Evolutionary conservation across 2,113 vertebrate species (phyloP), one percentile per base, ranked within the genome.

Genomic region (Marmota flaviventris): DNA sequence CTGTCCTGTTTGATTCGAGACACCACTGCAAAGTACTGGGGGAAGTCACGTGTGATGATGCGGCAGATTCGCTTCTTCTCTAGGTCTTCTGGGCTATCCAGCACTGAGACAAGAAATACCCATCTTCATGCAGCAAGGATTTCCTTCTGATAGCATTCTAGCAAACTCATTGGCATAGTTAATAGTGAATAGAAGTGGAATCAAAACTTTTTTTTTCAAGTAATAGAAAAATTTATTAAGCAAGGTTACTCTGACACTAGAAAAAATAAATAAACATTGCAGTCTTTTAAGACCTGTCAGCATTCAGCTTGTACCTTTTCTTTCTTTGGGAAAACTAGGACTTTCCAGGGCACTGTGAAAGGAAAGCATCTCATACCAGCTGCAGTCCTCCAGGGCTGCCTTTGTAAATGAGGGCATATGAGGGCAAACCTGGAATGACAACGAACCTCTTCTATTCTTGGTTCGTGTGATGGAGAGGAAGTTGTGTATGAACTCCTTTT

Each of bases 21-120:
- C 88, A 99, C 99, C 95, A 99, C 99, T 0, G 99, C 99, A 42
- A 99, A 99, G 98, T 99, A 99, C 90, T 99, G 99, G 3, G 99
- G 99, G 97, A 99, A 99, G 98, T 99, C 99, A 17, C 99, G 98
- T 4, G 99, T 99, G 97, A 99, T 99, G 98, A 99, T 99, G 58
- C 99, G 99, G 95, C 99, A 99, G 97, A 99, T 99, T 0, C 99
- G 99, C 91, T 99, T 99, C 98, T 98, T 99, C 96, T 99, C 99
- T 7, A 99, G 99, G 97, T 99, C 99, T 96, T 99, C 99, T 0
- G 99, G 99, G 3, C 99, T 97, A 95, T 99, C 99, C 34, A 99
- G 98, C 29, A 99, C 99, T 99, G 96, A 75, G 86, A 87, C 17
- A 91, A 91, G 89, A 98, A 97, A 81, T 67, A 89, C 27, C 53